These are phyloP conservation scores for Mesembrinibis cayennensis DNA, from an alignment of 2,113 vertebrate genomes.

Conservation along the genomic window DNA sequence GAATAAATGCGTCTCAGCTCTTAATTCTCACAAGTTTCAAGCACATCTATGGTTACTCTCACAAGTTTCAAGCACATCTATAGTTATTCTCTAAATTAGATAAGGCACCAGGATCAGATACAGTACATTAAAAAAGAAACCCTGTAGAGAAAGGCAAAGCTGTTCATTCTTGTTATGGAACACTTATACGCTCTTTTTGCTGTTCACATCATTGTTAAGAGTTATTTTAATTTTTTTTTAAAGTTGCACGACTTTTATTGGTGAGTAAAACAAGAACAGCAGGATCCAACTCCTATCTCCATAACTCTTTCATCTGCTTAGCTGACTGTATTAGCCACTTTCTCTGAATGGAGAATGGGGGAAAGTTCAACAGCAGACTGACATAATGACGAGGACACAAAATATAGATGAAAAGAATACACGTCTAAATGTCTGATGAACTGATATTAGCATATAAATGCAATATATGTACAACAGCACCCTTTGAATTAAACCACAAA, in stretches of 20 bases:
- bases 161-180: neutral
- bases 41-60: neutral
- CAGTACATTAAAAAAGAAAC: neutral
- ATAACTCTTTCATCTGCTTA: constrained; percentile 36
- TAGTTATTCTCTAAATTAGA: neutral
- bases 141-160: neutral
- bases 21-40: neutral
- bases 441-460: constrained; percentile 38
- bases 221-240: neutral
- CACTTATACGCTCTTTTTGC: neutral
- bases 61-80: neutral
- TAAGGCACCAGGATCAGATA: neutral
- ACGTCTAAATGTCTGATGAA: constrained; percentile 52
- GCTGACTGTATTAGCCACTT: constrained; percentile 30
- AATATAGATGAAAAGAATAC: constrained; percentile 50
- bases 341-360: neutral
- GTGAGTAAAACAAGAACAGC: constrained; percentile 30
- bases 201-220: neutral
- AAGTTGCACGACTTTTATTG: neutral
- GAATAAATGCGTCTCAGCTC: neutral
- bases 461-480: constrained; percentile 16
- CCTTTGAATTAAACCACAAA: constrained; percentile 63
- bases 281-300: neutral
- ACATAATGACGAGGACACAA: constrained; percentile 36
- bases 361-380: constrained; percentile 62